Evolutionary conservation across 2,797 vertebrate genomes (phyloP).

Genomic region (Mormyrus proboscirostris): DNA sequence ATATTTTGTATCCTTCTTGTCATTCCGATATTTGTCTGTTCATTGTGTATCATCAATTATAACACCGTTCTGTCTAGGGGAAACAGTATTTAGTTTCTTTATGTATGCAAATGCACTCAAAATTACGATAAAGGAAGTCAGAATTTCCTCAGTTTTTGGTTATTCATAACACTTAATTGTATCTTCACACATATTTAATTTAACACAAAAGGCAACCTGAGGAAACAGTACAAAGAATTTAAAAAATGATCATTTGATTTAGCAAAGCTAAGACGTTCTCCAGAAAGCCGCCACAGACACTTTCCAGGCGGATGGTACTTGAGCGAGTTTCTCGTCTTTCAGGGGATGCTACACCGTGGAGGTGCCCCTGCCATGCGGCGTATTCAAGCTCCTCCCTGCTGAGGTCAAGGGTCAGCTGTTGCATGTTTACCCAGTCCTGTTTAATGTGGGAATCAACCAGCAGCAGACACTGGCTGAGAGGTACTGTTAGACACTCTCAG

Average conservation of each 20-base stretch:
- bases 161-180: background rate
- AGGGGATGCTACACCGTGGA: conserved; percentile 89
- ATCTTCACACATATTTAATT: no score
- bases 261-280: background rate
- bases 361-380: conserved; percentile 78
- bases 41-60: background rate
- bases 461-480: conserved; percentile 97
- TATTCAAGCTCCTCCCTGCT: conserved; percentile 81
- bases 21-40: background rate
- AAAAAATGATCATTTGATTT: background rate
- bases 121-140: background rate
- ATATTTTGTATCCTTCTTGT: background rate
- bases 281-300: background rate
- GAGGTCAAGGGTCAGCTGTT: conserved; percentile 85
- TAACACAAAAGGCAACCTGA: no score
- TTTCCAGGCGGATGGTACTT: background rate
- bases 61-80: background rate
- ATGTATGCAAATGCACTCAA: background rate
- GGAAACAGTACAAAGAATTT: no score
- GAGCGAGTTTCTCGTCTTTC: conserved; percentile 15
- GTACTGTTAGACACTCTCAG: conserved; percentile 50
- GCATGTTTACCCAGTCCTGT: conserved; percentile 80
- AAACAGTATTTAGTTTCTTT: background rate
- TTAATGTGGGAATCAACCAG: conserved; percentile 96
- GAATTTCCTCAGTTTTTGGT: background rate